Evolutionary conservation across 2,888 invertebrate species (phyloP).

Genomic region (Gnatocerus cornutus): DNA sequence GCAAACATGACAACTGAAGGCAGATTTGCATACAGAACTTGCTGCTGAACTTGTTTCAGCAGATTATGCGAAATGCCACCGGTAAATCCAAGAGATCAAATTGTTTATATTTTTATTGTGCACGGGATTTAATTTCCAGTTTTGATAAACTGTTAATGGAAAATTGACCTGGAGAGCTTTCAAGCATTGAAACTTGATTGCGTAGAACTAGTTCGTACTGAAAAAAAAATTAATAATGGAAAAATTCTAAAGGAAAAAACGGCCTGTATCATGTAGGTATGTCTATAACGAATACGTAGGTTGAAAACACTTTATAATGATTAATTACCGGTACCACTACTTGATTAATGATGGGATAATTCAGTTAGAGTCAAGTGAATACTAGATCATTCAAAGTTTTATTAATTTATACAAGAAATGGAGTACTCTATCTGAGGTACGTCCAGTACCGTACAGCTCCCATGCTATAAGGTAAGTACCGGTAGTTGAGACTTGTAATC

Average conservation of each 20-base stretch:
- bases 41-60: constrained; percentile 13
- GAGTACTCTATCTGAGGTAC: no score
- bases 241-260: not conserved
- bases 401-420: no score
- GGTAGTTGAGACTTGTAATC: not conserved
- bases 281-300: not conserved
- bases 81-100: constrained; percentile 22
- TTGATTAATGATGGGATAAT: constrained; percentile 11
- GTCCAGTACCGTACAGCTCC: no score
- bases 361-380: not conserved
- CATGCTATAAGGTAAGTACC: no score
- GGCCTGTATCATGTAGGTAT: constrained; percentile 2
- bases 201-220: not conserved
- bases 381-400: not conserved
- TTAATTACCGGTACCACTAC: not conserved
- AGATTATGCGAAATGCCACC: constrained; percentile 24
- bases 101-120: constrained; percentile 16
- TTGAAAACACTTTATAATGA: constrained; percentile 8
- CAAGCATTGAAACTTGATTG: not conserved
- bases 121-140: constrained; percentile 21
- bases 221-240: constrained; percentile 3
- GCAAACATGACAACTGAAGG: constrained; percentile 30
- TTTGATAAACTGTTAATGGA: not conserved
- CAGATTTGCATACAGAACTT: constrained; percentile 35
- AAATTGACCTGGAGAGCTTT: not conserved